Evolutionary conservation across 2,113 vertebrate species (phyloP), one percentile per base, ranked within the genome.

Genomic region (Oncorhynchus clarkii): DNA sequence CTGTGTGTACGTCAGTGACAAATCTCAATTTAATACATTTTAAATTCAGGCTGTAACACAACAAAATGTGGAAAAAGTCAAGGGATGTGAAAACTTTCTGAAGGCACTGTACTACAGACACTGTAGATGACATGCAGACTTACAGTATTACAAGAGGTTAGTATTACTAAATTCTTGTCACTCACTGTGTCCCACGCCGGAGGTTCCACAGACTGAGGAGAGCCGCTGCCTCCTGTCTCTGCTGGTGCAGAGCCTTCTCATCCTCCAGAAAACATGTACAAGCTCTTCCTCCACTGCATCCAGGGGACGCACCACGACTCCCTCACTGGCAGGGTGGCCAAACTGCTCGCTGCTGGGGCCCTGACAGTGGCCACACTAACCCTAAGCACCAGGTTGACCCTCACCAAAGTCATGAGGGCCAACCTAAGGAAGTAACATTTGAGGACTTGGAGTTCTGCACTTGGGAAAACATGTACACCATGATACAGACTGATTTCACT

Each of bases 281-380:
- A 86, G n/a, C 54, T 3, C 16, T 90, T 95, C 57, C 95, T 97
- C 12, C 96, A 97, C 0, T 96, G 96, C 11, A 96, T 97, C 73
- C 82, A 75, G 0, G 81, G 89, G 0, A 7, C 83, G 4, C 0
- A 1, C 0, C 65, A 81, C 65, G 96, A 97, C 75, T 70, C 62
- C 0, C 71, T 96, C 1, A 93, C 94, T 0, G 76, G 91, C 8
- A 78, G 80, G 60, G 94, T 95, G 51, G 79, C 84, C 45, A 97
- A 97, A 22, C 84, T 93, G 1, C 45, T 81, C 0, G 31, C 85
- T 1, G 90, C 94, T 0, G 77, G 57, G 0, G 88, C 71, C 0
- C 64, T 0, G 51, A 72, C 72, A 0, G 95, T 94, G 20, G 91
- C 94, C n/a, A 85, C 73, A 0, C 81, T 96, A 74, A 82, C 76